These are phyloP conservation scores for Bos indicus DNA, from an alignment of 2,113 vertebrate species.

Conservation along the genomic window DNA sequence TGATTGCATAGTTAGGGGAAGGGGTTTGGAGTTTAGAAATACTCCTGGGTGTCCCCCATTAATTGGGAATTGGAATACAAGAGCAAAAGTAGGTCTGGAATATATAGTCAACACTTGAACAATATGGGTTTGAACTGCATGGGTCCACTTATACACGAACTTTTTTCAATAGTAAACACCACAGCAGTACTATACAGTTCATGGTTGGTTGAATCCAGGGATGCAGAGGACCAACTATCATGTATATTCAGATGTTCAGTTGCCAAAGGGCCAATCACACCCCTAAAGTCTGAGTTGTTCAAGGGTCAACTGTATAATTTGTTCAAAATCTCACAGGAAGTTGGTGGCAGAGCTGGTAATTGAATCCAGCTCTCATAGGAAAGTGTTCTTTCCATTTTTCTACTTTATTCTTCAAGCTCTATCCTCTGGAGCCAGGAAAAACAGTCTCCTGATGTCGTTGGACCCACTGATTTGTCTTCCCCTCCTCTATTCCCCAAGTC, in stretches of 20 bases:
- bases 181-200: background rate
- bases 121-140: background rate
- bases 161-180: background rate
- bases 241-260: background rate
- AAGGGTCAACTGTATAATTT: background rate
- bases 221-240: background rate
- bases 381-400: background rate
- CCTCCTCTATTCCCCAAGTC: background rate
- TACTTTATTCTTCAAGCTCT: background rate
- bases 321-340: background rate
- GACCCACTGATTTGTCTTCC: background rate
- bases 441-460: background rate
- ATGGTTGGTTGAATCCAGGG: background rate
- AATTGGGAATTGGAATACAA: background rate
- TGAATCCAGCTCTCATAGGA: background rate
- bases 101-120: background rate
- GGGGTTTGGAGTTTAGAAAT: background rate
- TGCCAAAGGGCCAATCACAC: background rate
- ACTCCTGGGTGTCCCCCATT: background rate
- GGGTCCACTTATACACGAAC: background rate
- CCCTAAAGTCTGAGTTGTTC: background rate
- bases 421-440: background rate
- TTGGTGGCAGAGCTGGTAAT: background rate
- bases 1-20: background rate
- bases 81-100: background rate